Base-by-base conservation (phyloP, 2,113 vertebrate genomes). In the Cyprinus carpio region DNA sequence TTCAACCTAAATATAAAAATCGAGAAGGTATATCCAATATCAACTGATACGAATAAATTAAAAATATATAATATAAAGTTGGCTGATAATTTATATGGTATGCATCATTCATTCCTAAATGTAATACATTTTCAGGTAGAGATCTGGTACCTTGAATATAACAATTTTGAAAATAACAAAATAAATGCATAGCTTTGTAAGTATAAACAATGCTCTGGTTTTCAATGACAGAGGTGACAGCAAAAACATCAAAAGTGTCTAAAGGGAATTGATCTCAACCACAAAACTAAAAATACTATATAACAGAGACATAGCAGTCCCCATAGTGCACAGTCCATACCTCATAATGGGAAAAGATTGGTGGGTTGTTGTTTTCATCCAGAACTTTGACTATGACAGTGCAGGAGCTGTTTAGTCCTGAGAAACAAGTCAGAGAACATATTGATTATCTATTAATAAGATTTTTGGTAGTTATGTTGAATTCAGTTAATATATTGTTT, bases 351-450 rank as follows among this genome's bases (percentile, higher is more conserved):
- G 94, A 92, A 85, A 94, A 93, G 23, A 92, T 87, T 0, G 94
- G 93, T 20, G 93, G 90, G 84, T 88, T 93, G 90, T 96, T 94
- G 92, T 94, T 95, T 81, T 92, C 89, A 84, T 96, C 93, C 56
- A 92, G 87, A 43, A 94, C 87, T 4, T 87, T 93, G 82, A 93
- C 89, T 25, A 95, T 93, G 83, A 94, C 15, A 0, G 90, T 92
- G 56, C 92, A 94, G 29, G 91, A 94, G 79, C 91, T 95, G 88
- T 94, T 95, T 8, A 95, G 86, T 82, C 92, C 92, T 94, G 86
- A 83, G 81, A 89, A 89, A 87, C 20, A 81, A 82, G 8, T 82
- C 15, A 76, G 16, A 76, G 16, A 46, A 64, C 85, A 87, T 84
- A 81, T 85, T 86, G 78, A 89, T 92, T 75, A 88, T 75, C 91